These are phyloP conservation scores for Otolemur garnettii DNA, from an alignment of 2,113 vertebrate genomes.

Conservation along the genomic window DNA sequence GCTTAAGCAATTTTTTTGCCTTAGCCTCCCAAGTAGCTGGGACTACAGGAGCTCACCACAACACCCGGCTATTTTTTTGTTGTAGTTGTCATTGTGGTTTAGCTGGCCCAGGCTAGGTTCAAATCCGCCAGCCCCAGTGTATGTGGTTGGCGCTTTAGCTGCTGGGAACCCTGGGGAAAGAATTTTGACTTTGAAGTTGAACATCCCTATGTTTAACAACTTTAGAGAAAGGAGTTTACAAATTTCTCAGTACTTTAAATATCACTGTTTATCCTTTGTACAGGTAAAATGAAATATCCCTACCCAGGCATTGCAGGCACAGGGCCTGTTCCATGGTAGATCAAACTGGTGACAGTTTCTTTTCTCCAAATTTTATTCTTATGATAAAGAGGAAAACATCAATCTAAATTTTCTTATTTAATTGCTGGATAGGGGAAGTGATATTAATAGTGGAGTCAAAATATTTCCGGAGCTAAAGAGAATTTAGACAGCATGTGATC, in stretches of 20 bases:
- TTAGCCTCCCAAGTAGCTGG: too few relatives aligned
- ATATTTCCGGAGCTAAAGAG: background rate
- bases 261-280: background rate
- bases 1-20: too few relatives aligned
- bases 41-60: too few relatives aligned
- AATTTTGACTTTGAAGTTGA: background rate
- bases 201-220: background rate
- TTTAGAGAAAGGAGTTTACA: background rate
- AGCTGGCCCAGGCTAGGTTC: too few relatives aligned
- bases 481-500: background rate
- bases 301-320: background rate
- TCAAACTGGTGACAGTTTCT: background rate
- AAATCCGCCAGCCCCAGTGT: too few relatives aligned
- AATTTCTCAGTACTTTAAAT: background rate
- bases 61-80: too few relatives aligned
- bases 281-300: background rate
- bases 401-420: background rate
- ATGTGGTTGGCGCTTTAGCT: too few relatives aligned
- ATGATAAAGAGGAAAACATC: background rate
- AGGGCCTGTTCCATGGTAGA: background rate
- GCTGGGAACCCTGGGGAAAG: background rate
- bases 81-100: too few relatives aligned
- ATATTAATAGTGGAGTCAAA: background rate
- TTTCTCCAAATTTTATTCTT: background rate
- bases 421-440: background rate